Evolutionary conservation across 37 sponge, comb jelly and placozoan genomes (phyloP).

Genomic region (Oscarella lobularis): DNA sequence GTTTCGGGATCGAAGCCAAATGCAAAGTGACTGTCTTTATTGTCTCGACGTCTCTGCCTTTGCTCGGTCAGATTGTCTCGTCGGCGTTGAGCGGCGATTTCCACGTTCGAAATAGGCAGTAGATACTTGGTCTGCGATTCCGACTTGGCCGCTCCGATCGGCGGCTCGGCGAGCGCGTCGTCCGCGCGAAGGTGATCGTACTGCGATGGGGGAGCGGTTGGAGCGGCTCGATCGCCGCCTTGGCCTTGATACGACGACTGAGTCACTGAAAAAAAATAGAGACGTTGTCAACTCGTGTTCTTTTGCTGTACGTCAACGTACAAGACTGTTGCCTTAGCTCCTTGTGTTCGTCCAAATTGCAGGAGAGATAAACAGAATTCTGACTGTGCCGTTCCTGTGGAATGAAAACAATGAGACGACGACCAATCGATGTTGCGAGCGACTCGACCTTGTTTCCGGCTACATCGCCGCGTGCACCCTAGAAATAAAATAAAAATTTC

Average conservation of each 20-base stretch:
- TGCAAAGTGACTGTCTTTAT: slow-evolving; percentile 48
- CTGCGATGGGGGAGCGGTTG: not conserved
- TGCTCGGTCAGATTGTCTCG: not conserved
- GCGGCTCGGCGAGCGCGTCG: not conserved
- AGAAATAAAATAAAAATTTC: too few species aligned
- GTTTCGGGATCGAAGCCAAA: slow-evolving; percentile 34
- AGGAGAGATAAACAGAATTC: not conserved
- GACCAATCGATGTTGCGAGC: not conserved
- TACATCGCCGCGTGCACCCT: too few species aligned
- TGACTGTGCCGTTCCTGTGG: not conserved
- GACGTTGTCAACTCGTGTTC: too few species aligned
- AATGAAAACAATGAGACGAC: not conserved
- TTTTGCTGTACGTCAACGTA: too few species aligned
- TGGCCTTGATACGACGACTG: not conserved
- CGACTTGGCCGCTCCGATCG: not conserved
- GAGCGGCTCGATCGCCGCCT: not conserved
- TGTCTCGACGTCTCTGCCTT: slow-evolving; percentile 23
- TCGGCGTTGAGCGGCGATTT: not conserved
- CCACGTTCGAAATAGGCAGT: not conserved
- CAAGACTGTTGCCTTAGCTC: not conserved
- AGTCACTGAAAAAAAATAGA: not conserved
- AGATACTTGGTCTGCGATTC: not conserved
- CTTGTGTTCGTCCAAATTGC: not conserved
- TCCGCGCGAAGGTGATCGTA: not conserved
- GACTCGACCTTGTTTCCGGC: too few species aligned